phyloP scores from a whole-genome alignment of 2,888 invertebrate species.

The Iselma pallidipennis region DNA sequence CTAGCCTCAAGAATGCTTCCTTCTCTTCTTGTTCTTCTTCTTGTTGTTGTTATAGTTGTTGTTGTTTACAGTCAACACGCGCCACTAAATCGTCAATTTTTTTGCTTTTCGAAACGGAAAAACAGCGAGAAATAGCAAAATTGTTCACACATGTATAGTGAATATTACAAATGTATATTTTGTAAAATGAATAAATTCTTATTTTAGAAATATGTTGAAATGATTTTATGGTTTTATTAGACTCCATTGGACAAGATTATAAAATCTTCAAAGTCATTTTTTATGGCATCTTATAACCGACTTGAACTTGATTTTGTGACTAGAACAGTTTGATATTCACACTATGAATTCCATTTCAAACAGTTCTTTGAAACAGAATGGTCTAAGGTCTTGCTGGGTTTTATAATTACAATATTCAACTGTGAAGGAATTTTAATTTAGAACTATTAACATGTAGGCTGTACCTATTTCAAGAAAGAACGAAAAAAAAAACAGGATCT shows the following conservation, averaged over 20 bases:
- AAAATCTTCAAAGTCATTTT: background rate
- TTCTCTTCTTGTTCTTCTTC: background rate
- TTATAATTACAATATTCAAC: background rate
- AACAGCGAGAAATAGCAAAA: background rate
- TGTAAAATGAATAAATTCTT: too few species aligned
- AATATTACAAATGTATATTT: too few species aligned
- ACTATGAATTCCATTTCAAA: background rate
- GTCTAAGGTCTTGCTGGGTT: background rate
- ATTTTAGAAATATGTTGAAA: too few species aligned
- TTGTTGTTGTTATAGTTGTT: background rate
- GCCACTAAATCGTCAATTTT: background rate
- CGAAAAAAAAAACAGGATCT: too few species aligned
- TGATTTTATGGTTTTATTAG: too few species aligned
- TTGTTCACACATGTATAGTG: background rate
- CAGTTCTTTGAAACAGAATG: background rate
- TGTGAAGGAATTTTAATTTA: background rate
- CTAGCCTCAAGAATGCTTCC: slow-evolving; percentile 12
- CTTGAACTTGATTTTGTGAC: background rate
- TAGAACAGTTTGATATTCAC: background rate
- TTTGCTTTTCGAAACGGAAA: background rate
- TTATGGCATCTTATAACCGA: background rate
- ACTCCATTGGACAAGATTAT: background rate
- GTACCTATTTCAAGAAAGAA: background rate
- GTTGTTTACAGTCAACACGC: background rate
- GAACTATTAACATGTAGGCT: background rate